Conservation (phyloP, 2,797 vertebrate genomes). For the Sebastes cheni region DNA sequence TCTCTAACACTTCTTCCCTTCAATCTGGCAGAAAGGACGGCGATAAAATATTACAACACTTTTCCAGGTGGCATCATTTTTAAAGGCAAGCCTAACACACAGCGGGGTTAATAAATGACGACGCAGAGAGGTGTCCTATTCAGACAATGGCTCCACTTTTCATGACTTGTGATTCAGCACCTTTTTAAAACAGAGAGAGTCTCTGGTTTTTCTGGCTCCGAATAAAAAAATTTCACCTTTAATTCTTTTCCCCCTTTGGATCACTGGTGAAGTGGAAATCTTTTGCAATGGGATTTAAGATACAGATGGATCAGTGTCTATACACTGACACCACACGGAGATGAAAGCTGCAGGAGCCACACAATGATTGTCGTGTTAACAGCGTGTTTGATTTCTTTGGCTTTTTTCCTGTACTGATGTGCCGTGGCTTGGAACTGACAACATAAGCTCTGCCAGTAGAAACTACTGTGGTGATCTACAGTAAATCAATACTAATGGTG, state of each 20-base stretch:
- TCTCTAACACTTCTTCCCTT: slow-evolving; percentile 15
- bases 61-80: neutral
- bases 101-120: neutral
- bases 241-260: neutral
- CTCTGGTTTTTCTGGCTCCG: neutral
- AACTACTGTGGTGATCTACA: neutral
- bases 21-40: neutral
- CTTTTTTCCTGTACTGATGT: neutral
- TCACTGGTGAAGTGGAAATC: neutral
- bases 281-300: neutral
- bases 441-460: neutral
- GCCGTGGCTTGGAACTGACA: neutral
- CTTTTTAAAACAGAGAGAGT: neutral
- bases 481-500: slow-evolving; percentile 21
- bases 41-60: slow-evolving; percentile 6
- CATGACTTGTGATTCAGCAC: slow-evolving; percentile 31
- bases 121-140: neutral
- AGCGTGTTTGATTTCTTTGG: neutral
- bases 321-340: neutral
- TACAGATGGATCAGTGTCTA: slow-evolving; percentile 24
- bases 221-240: neutral
- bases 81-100: neutral
- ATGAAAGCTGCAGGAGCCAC: neutral
- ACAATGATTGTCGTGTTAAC: neutral
- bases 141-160: slow-evolving; percentile 36